A percentile compares a stretch with the other conserved stretches of the same genome.
Conservation (phyloP, 1,140 invertebrate genomes). For the Drosophila nannoptera region DNA sequence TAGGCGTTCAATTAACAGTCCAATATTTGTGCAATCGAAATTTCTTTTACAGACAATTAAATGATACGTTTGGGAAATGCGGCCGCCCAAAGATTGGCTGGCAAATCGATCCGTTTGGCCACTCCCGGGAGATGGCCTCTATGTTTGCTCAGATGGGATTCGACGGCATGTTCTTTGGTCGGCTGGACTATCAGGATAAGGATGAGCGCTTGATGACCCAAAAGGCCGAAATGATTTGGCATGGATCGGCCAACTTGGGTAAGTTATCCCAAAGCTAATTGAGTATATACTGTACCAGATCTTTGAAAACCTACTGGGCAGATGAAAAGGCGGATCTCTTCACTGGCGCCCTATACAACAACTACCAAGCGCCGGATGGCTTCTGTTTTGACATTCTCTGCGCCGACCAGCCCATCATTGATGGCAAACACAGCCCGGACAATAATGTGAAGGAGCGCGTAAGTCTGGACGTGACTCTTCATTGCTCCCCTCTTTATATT, state of each 20-base stretch:
- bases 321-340: constrained; percentile 82
- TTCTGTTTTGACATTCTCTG: constrained; percentile 95
- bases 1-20: constrained; percentile 1
- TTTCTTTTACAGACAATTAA: constrained; percentile 80
- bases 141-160: constrained; percentile 91
- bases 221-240: constrained; percentile 82
- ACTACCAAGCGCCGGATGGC: constrained; percentile 89
- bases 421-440: constrained; percentile 85
- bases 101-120: constrained; percentile 97
- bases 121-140: constrained; percentile 90
- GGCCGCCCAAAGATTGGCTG: constrained; percentile 90
- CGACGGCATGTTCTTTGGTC: constrained; percentile 92
- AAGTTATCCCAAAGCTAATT: neutral
- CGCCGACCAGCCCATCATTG: constrained; percentile 88
- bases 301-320: neutral
- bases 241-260: constrained; percentile 61
- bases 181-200: constrained; percentile 95
- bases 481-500: neutral
- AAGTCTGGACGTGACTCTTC: constrained; percentile 42
- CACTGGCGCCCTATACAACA: constrained; percentile 87
- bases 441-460: constrained; percentile 87
- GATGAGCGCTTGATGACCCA: constrained; percentile 80
- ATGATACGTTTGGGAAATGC: constrained; percentile 91
- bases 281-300: neutral
- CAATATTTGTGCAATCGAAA: neutral